A percentile compares a stretch with the other conserved stretches of the same genome.
Evolutionary conservation across 2,797 vertebrate species (phyloP).

Genomic region (Cyclopterus lumpus): DNA sequence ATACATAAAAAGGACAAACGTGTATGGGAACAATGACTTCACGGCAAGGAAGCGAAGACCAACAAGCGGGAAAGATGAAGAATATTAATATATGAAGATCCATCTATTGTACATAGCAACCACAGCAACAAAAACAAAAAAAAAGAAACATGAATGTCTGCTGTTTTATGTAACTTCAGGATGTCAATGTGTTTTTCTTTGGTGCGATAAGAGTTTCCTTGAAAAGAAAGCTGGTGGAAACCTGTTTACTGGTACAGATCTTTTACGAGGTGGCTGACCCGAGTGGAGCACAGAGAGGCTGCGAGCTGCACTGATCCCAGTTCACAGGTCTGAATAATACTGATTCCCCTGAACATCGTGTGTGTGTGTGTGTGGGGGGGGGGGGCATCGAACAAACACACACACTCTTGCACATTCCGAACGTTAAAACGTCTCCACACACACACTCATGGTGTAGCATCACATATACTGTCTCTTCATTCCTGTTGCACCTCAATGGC

Average conservation of each 20-base stretch:
- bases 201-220: conserved; percentile 67
- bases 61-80: conserved; percentile 47
- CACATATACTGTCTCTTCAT: conserved; percentile 48
- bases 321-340: neutral
- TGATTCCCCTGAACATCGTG: conserved; percentile 11
- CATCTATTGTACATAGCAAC: conserved; percentile 83
- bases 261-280: conserved; percentile 16
- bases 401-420: conserved; percentile 50
- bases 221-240: conserved; percentile 28
- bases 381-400: conserved; percentile 28
- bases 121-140: conserved; percentile 54
- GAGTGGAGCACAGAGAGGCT: conserved; percentile 43
- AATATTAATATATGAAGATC: conserved; percentile 85
- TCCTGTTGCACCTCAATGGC: conserved; percentile 75
- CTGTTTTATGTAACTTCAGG: conserved; percentile 70
- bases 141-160: conserved; percentile 73
- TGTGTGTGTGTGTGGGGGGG: too few species aligned
- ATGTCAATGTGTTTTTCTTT: conserved; percentile 74
- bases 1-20: conserved; percentile 67
- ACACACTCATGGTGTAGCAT: conserved; percentile 65
- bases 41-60: conserved; percentile 9
- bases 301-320: conserved; percentile 17
- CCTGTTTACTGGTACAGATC: conserved; percentile 35
- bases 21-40: conserved; percentile 61
- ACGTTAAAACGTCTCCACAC: conserved; percentile 3